Conservation (phyloP, 2,113 vertebrate genomes). For the Muntiacus muntjak region DNA sequence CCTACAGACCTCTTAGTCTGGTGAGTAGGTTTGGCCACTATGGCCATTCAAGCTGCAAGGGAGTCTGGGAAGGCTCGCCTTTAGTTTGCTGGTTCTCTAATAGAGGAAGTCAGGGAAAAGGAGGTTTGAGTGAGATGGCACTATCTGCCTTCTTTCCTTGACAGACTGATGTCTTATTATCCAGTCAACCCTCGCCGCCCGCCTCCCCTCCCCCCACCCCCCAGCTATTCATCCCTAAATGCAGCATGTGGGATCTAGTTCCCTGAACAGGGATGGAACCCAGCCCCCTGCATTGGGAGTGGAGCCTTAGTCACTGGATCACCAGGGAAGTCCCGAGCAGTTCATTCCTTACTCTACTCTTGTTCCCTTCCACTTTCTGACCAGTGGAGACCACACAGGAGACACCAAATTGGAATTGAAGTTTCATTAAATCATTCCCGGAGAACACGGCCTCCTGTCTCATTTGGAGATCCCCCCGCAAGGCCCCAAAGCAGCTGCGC, state of each 20-base stretch:
- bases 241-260: neutral
- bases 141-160: neutral
- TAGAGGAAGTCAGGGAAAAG: neutral
- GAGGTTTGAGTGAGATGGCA: neutral
- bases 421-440: neutral
- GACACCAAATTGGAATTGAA: neutral
- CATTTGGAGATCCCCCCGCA: neutral
- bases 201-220: accelerated
- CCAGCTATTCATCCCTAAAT: neutral
- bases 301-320: neutral
- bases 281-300: neutral
- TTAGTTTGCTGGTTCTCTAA: neutral
- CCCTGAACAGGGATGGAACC: neutral
- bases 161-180: neutral
- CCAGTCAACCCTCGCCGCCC: neutral
- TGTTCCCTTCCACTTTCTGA: neutral
- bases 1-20: neutral
- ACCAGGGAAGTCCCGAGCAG: neutral
- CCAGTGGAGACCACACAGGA: neutral
- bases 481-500: neutral
- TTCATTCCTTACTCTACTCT: neutral
- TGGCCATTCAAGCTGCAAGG: neutral
- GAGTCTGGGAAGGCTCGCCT: neutral
- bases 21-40: neutral
- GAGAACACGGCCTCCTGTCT: neutral